Evolutionary conservation across 2,797 vertebrate genomes (phyloP).

Genomic region (Rhinoraja longicauda): DNA sequence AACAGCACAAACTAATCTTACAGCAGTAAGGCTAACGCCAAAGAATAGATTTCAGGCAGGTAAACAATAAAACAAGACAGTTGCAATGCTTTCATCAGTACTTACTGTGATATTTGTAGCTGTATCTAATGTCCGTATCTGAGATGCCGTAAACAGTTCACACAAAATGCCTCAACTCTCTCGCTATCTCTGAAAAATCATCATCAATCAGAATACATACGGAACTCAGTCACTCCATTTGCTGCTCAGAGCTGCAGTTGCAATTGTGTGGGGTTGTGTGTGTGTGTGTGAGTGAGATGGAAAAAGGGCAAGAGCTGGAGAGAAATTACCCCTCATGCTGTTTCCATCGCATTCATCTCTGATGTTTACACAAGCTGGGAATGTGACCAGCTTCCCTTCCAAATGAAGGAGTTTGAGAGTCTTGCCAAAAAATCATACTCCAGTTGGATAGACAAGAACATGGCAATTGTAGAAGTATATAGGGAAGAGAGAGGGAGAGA

Average conservation of each 20-base stretch:
- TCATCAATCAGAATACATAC: constrained; percentile 5
- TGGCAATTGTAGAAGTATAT: no score
- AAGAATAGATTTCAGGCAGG: background rate
- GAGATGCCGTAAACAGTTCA: background rate
- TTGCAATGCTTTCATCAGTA: background rate
- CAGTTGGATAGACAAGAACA: background rate
- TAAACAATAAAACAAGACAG: background rate
- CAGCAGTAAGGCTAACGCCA: constrained; percentile 4
- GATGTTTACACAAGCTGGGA: constrained; percentile 21
- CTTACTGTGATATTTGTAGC: background rate
- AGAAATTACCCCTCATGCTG: background rate
- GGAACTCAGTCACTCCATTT: background rate
- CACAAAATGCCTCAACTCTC: background rate
- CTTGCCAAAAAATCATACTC: constrained; percentile 15
- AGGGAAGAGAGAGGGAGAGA: background rate
- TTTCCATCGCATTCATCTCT: constrained; percentile 23
- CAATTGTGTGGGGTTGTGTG: background rate
- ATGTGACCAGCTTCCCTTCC: constrained; percentile 21
- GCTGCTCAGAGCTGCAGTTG: constrained; percentile 14
- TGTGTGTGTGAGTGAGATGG: background rate
- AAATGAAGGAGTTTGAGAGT: constrained; percentile 21
- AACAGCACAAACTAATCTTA: constrained; percentile 5
- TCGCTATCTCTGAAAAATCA: background rate
- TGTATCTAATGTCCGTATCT: background rate
- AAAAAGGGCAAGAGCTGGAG: background rate